Base-by-base conservation (phyloP, 2,113 vertebrate species). In the Cephalopholis sonnerati region DNA sequence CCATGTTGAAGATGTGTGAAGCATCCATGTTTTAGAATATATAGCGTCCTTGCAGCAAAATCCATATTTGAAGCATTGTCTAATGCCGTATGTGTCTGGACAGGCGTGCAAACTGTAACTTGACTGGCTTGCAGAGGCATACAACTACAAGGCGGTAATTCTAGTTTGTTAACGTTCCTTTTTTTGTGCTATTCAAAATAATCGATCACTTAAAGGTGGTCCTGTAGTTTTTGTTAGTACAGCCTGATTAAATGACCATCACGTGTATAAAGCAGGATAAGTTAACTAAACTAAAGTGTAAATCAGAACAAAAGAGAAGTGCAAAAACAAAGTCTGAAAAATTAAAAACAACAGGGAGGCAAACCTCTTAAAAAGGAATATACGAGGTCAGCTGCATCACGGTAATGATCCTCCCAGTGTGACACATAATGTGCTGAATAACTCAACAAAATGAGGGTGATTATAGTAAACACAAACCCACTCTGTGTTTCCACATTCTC, bases 371-470 rank as follows among this genome's bases (percentile, higher is more conserved):
- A n/a, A 74, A 6, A 11, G 17, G 18, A 71, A 20, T 44, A 24
- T 54, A 51, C 48, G 72, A 68, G 50, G 16, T 63, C 63, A 69
- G 61, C n/a, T 69, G n/a, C 25, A 58, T 62, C 66, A 77, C n/a
- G 64, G 50, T 54, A 67, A 78, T 65, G 32, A 66, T 64, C 55
- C 22, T 77, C 36, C 9, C 27, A 13, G 36, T 36, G 59, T 29
- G 53, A 53, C 11, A 13, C 32, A 50, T 48, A 54, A 71, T 55
- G 29, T 44, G 2, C 11, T 32, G 13, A 22, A 41, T 72, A 61
- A 29, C 27, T 63, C 44, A 39, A 41, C 63, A 63, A 55, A 73
- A 77, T 59, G 67, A 80, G 48, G 41, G 16, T 86, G 48, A 76
- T 83, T 66, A 73, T 7, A 74, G 13, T 71, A 67, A 77, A 65